Base-by-base conservation (phyloP, 2,113 vertebrate species). In the Pomatorhinus ruficollis region DNA sequence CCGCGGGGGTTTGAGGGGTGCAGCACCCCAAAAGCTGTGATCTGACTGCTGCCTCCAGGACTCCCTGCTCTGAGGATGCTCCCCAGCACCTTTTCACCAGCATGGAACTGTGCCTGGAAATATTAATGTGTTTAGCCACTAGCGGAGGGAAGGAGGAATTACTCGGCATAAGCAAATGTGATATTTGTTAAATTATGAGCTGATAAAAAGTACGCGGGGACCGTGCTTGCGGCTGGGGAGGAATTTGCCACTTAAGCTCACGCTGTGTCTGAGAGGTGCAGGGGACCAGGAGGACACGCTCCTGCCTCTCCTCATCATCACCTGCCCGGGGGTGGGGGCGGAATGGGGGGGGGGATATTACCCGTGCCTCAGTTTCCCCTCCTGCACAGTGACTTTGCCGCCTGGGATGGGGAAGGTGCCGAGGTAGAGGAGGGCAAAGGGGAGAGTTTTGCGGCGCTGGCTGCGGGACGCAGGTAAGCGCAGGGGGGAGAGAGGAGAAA, bases 111-210 rank as follows among this genome's bases (percentile, higher is more conserved):
- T 95, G 94, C 93, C 76, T 94, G 92, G 93, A 27, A 92, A 96
- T 78, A 57, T 68, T 80, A 91, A 88, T 82, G 82, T 30, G 76
- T 56, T 70, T 63, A 91, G 88, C 94, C 80, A 35, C 96, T 83
- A 93, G 95, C 11, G 83, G 96, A 76, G 95, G 91, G 82, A 91
- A 96, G 80, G 91, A 69, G 95, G 77, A 91, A 94, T 71, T 92
- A 19, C 92, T 10, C 28, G 91, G 91, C 90, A 82, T 89, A 96
- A 88, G 86, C 82, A 96, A 91, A 95, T 61, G 95, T 22, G 72
- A 45, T 89, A 76, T 89, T 94, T 93, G 93, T 87, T 79, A 81
- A 95, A 91, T 95, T 93, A 94, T n/a, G 89, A 93, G 95, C 90
- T 92, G 92, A 88, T 86, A 89, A 93, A 96, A 95, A 95, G 50